Conservation (phyloP, 2,797 vertebrate species). For the Premnoplex brunnescens region DNA sequence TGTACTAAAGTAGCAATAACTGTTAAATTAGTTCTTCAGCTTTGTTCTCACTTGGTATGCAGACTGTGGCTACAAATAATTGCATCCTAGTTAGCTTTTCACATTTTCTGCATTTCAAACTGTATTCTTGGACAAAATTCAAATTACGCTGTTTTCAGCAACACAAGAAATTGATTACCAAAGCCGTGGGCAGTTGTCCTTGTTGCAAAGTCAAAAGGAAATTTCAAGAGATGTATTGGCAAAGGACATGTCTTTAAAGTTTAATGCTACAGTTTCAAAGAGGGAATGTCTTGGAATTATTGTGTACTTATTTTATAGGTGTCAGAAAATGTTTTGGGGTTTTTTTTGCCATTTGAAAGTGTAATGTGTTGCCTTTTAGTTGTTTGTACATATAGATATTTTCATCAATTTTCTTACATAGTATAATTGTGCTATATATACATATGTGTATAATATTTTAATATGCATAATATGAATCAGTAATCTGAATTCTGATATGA, state of each 20-base stretch:
- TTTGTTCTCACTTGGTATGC: neutral
- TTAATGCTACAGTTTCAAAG: neutral
- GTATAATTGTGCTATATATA: neutral
- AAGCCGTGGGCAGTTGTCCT: slow-evolving; percentile 25
- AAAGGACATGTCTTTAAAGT: neutral
- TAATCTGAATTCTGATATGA: neutral
- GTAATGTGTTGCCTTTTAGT: neutral
- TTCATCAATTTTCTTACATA: neutral
- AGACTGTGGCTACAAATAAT: neutral
- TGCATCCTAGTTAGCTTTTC: neutral
- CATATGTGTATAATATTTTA: neutral
- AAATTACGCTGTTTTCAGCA: neutral
- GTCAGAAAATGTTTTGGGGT: neutral
- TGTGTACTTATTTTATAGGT: neutral
- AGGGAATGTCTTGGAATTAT: neutral
- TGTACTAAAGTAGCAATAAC: neutral
- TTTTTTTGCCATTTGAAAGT: neutral
- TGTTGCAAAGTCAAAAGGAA: slow-evolving; percentile 17
- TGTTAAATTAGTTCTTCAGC: neutral
- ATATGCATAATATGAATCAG: neutral
- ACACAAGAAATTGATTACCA: neutral
- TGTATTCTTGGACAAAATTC: neutral
- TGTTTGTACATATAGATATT: neutral
- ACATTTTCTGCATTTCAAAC: neutral
- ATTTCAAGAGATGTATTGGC: neutral